Evolutionary conservation across 2,888 invertebrate species (phyloP).

Genomic region (Pristionchus exspectatus): DNA sequence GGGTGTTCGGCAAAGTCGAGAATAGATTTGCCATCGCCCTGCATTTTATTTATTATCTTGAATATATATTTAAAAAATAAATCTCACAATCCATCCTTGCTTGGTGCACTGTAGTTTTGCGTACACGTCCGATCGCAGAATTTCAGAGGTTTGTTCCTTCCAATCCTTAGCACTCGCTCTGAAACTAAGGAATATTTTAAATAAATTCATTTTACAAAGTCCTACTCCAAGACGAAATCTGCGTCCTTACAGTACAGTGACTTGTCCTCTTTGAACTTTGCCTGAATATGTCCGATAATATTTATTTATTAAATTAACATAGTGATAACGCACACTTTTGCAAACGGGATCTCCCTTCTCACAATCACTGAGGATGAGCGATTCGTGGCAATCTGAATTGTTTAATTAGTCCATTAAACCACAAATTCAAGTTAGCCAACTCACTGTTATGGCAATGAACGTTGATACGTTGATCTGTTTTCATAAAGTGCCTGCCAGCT

Average conservation of each 20-base stretch:
- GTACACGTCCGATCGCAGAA: background rate
- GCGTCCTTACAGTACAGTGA: background rate
- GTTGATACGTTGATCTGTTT: background rate
- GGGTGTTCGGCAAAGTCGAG: background rate
- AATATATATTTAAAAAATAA: background rate
- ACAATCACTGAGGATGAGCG: background rate
- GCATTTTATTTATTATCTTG: background rate
- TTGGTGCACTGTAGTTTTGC: background rate
- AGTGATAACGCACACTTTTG: background rate
- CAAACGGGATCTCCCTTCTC: background rate
- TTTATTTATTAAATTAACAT: background rate
- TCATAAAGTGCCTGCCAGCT: no score
- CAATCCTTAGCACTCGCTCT: background rate
- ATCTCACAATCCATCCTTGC: slow-evolving; percentile 22
- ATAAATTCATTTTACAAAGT: background rate
- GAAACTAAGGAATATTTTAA: background rate
- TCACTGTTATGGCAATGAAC: background rate
- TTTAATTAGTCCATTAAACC: background rate
- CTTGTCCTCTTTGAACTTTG: background rate
- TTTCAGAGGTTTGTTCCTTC: background rate
- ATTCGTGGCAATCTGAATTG: background rate
- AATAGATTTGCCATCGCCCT: background rate
- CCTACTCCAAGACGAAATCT: background rate
- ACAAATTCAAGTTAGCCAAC: background rate
- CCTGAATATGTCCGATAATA: background rate